Evolutionary conservation across 1,140 invertebrate genomes (phyloP).

Genomic region (Bicyclus anynana): DNA sequence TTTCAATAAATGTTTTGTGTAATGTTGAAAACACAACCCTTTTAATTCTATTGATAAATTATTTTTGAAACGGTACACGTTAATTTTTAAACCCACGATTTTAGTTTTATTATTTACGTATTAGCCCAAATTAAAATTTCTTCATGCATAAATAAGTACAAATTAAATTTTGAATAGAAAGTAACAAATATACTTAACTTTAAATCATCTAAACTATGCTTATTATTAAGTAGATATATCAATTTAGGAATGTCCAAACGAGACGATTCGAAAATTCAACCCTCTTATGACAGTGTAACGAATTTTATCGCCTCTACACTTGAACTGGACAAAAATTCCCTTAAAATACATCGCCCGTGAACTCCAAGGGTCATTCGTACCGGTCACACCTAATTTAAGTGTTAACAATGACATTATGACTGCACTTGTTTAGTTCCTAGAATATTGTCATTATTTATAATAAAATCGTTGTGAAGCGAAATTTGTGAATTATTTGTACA

Average conservation of each 20-base stretch:
- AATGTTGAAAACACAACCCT: constrained; percentile 31
- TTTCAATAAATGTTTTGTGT: constrained; percentile 15
- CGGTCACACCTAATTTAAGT: constrained; percentile 55
- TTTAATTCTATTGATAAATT: constrained; percentile 32
- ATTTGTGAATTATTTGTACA: too few relatives aligned
- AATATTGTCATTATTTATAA: not conserved
- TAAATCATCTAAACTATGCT: not conserved
- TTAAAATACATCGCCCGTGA: constrained; percentile 66
- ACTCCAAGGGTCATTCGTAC: constrained; percentile 56
- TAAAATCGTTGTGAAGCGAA: too few relatives aligned
- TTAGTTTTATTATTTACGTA: not conserved
- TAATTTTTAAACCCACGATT: not conserved
- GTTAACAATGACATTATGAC: constrained; percentile 33
- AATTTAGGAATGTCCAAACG: constrained; percentile 34
- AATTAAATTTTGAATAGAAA: too few relatives aligned
- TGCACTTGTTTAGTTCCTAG: not conserved
- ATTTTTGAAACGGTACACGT: not conserved
- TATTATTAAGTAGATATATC: constrained; percentile 39
- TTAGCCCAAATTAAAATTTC: too few relatives aligned
- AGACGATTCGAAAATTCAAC: constrained; percentile 54
- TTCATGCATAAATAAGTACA: too few relatives aligned
- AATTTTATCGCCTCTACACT: constrained; percentile 65
- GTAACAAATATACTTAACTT: too few relatives aligned
- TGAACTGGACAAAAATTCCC: constrained; percentile 46
- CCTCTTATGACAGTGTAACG: constrained; percentile 49